Base-by-base conservation (phyloP, 30 jellyfish, hydroid and myxozoan genomes). In the Turritopsis dohrnii region DNA sequence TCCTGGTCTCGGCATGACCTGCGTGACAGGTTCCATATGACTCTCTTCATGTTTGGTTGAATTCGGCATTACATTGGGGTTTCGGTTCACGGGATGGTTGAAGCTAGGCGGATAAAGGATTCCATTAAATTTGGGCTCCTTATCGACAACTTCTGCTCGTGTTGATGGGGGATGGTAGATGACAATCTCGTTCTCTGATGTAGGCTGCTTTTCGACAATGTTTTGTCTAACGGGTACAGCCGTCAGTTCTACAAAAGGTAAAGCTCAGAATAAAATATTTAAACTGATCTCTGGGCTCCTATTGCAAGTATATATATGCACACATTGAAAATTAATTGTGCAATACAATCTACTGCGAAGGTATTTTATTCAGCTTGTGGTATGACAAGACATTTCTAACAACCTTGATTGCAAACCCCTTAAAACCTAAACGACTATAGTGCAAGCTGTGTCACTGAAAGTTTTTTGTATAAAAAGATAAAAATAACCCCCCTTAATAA, bases 161-260 rank as follows among this genome's bases (percentile, higher is more conserved):
- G 31, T 21, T 1, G 77, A 69, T n/a, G 77, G 77, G 8, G 77
- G 77, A 19, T 69, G 77, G 22, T 69, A 69, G 77, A 69, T 69
- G 28, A 27, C 77, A 69, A 41, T 41, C 60, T 13, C 60, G 13
- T 41, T 41, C 5, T 41, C 60, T 41, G 60, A 41, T 41, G 60
- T 41, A 41, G 60, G 60, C 13, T 41, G 60, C 60, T 41, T 41
- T 41, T 41, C 60, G 60, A 41, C 60, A 41, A 41, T 41, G 60
- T 41, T 5, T 41, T 41, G 60, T 41, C 13, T 13, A 5, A 41
- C 13, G 13, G 60, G 60, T 41, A 13, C 60, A 41, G 60, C 60
- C 13, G 5, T 41, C 60, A 41, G 5, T 41, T 41, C 60, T 41
- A 13, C 9, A 41, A 41, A 41, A 41, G 13, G n/a, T n/a, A n/a